Evolutionary conservation across 2,888 invertebrate species (phyloP).

Genomic region (Luperina nickerlii): DNA sequence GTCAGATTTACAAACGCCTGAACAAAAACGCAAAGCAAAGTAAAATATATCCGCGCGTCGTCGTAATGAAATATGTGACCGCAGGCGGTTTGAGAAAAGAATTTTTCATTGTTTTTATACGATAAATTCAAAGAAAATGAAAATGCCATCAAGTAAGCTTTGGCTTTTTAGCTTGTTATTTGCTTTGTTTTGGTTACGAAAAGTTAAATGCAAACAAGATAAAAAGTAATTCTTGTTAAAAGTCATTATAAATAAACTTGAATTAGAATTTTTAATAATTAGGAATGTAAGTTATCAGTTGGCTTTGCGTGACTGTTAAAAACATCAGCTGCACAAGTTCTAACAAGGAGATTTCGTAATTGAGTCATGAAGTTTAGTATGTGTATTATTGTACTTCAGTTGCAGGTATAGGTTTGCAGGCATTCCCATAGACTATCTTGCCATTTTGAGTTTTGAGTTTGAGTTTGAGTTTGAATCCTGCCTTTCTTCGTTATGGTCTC

Average conservation of each 20-base stretch:
- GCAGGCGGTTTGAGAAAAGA: conserved; percentile 72
- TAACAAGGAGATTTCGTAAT: too few relatives aligned
- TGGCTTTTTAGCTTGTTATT: conserved; percentile 44
- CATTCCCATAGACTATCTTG: not conserved
- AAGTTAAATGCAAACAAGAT: conserved; percentile 22
- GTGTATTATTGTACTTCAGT: not conserved
- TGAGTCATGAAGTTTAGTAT: not conserved
- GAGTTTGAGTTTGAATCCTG: not conserved
- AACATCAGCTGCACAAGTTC: not conserved
- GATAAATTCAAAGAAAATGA: conserved; percentile 62
- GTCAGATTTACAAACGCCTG: conserved; percentile 76
- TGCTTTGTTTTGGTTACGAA: conserved; percentile 36
- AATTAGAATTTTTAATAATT: too few relatives aligned
- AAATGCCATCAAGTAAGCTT: conserved; percentile 53
- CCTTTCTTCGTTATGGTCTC: too few relatives aligned
- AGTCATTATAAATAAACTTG: too few relatives aligned
- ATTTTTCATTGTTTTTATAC: conserved; percentile 65
- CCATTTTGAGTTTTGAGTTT: too few relatives aligned
- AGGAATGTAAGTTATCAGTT: too few relatives aligned
- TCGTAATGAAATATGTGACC: conserved; percentile 77
- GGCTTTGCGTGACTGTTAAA: not conserved
- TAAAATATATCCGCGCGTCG: conserved; percentile 66
- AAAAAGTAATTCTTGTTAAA: not conserved
- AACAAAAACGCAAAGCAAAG: conserved; percentile 73
- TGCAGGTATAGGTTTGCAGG: too few relatives aligned